phyloP scores from a whole-genome alignment of 2,888 invertebrate genomes.

The Tinea pellionella region DNA sequence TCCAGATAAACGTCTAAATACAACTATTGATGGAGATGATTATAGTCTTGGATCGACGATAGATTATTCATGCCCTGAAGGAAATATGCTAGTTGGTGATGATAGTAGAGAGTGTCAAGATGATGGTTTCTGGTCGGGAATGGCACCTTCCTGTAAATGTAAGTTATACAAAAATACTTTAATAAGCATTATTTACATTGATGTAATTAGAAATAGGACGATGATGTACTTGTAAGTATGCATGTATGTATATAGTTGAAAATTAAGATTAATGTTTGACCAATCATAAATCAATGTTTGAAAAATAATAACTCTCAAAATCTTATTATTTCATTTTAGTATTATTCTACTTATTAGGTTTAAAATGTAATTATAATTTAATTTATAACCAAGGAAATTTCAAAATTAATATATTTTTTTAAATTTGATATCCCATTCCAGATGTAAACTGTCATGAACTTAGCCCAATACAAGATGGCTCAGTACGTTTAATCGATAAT shows the following conservation, averaged over 20 bases:
- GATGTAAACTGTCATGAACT: constrained; percentile 85
- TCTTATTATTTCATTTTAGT: too few species aligned
- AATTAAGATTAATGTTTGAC: too few species aligned
- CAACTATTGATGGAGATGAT: constrained; percentile 79
- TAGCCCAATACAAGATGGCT: constrained; percentile 77
- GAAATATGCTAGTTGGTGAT: constrained; percentile 82
- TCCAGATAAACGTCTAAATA: constrained; percentile 86
- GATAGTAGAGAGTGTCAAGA: constrained; percentile 74
- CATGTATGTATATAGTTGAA: too few species aligned
- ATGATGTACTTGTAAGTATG: too few species aligned
- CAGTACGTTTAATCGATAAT: constrained; percentile 73
- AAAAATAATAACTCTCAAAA: too few species aligned
- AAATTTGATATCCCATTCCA: constrained; percentile 36
- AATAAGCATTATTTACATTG: too few species aligned
- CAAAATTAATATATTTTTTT: background rate
- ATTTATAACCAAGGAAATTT: background rate
- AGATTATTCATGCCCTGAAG: constrained; percentile 83
- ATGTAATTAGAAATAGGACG: too few species aligned
- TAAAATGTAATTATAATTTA: too few species aligned
- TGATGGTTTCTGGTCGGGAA: constrained; percentile 87
- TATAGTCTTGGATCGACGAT: constrained; percentile 78
- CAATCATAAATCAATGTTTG: too few species aligned
- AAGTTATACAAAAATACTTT: constrained; percentile 35
- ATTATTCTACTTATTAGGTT: too few species aligned
- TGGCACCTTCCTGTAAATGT: constrained; percentile 89